These are phyloP conservation scores for Terrapene triunguis DNA, from an alignment of 2,113 vertebrate genomes.

Conservation along the genomic window DNA sequence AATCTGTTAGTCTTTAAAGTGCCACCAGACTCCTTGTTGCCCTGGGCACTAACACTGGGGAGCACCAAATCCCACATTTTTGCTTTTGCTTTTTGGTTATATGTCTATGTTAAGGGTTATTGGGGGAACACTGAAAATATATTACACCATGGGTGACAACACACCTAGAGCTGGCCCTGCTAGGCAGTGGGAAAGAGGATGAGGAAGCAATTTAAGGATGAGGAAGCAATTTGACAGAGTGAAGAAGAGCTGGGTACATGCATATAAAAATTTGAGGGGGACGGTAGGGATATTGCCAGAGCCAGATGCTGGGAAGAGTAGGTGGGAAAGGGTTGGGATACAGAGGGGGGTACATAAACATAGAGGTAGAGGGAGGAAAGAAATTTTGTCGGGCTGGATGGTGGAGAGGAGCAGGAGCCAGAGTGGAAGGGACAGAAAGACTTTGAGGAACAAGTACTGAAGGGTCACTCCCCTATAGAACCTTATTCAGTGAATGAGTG, in stretches of 20 bases:
- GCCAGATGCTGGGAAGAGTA: background rate
- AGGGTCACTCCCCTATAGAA: background rate
- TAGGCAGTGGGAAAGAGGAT: background rate
- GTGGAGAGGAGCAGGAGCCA: background rate
- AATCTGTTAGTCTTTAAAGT: no score
- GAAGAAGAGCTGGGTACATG: background rate
- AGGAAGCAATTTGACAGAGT: background rate
- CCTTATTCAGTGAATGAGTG: background rate
- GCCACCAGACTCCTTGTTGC: no score
- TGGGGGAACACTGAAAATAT: background rate
- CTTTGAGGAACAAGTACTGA: background rate
- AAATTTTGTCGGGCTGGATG: background rate
- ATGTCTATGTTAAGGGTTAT: background rate
- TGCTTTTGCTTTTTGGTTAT: background rate
- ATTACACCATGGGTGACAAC: background rate
- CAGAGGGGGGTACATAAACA: background rate
- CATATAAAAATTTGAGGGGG: background rate
- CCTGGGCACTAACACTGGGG: background rate
- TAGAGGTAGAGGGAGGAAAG: background rate
- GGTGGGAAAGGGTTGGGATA: background rate
- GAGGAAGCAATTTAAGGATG: no score
- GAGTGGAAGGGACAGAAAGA: background rate
- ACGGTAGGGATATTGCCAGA: background rate
- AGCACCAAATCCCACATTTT: background rate
- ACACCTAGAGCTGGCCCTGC: background rate